These are phyloP conservation scores for Microtus ochrogaster DNA, from an alignment of 2,113 vertebrate species.

Conservation along the genomic window DNA sequence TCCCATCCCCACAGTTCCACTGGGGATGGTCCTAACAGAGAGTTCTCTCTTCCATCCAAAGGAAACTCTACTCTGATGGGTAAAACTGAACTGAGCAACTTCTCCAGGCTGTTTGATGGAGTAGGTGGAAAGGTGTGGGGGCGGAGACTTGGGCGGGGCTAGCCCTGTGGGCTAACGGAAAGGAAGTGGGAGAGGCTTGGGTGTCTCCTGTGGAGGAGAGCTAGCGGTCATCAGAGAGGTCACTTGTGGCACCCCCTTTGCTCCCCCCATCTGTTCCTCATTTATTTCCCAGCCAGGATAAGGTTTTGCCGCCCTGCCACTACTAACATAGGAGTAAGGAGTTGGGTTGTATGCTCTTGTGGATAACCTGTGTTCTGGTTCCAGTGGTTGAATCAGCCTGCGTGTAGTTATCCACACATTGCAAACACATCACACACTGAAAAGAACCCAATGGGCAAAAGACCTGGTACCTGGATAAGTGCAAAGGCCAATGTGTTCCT, in stretches of 20 bases:
- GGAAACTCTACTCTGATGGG: conserved; percentile 10
- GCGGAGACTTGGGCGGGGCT: conserved; percentile 61
- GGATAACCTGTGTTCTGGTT: background rate
- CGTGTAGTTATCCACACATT: background rate
- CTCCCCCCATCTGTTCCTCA: conserved; percentile 68
- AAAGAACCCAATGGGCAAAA: background rate
- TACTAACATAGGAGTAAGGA: background rate
- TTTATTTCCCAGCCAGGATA: conserved; percentile 58
- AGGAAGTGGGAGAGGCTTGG: conserved; percentile 80
- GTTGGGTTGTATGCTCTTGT: background rate
- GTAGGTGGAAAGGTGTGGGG: conserved; percentile 68
- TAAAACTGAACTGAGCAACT: background rate
- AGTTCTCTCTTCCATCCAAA: background rate
- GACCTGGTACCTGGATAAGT: background rate
- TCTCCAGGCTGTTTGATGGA: conserved; percentile 38
- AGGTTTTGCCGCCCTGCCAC: conserved; percentile 50
- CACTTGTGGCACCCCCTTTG: conserved; percentile 54
- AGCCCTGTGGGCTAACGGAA: conserved; percentile 81
- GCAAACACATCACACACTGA: background rate
- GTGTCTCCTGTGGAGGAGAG: conserved; percentile 74
- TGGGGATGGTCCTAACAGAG: background rate
- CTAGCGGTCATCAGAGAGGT: conserved; percentile 75
- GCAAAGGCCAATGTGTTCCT: background rate
- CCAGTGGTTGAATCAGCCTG: background rate
- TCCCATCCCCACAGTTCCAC: background rate